phyloP scores from a whole-genome alignment of 2,797 vertebrate genomes.

The Mycteria americana region DNA sequence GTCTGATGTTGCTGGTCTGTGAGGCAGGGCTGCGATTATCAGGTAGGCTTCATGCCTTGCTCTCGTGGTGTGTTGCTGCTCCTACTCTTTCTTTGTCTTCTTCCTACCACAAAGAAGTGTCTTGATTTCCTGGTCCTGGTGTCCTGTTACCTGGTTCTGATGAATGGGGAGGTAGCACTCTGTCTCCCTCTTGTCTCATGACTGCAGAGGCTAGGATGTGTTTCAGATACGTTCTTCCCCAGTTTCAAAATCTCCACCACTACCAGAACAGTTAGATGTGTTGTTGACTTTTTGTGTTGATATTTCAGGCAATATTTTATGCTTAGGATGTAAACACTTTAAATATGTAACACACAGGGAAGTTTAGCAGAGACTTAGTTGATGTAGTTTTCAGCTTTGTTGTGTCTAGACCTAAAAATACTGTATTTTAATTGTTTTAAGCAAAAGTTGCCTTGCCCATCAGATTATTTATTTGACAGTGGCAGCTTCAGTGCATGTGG shows the following conservation, averaged over 20 bases:
- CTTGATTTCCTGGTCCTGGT: not conserved
- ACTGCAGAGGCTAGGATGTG: not conserved
- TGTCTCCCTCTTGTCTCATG: not conserved
- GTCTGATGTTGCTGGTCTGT: not conserved
- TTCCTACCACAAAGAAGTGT: not conserved
- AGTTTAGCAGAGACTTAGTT: not conserved
- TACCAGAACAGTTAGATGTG: not conserved
- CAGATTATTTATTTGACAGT: not conserved
- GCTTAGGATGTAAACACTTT: not conserved
- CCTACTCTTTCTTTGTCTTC: not conserved
- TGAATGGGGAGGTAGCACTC: not conserved
- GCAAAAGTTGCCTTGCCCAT: not conserved
- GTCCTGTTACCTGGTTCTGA: not conserved
- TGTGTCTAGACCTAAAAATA: not conserved
- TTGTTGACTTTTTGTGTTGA: not conserved
- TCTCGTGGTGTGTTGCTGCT: not conserved
- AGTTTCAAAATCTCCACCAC: not conserved
- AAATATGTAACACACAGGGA: not conserved
- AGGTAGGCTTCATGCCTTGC: not conserved
- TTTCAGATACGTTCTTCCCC: not conserved
- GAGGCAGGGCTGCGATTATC: not conserved
- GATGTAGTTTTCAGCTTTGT: not conserved
- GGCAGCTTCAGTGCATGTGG: not conserved
- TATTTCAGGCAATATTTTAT: not conserved
- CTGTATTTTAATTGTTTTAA: not conserved